Percentiles rank a stretch among this genome's conserved stretches.
phyloP scores from a whole-genome alignment of 2,797 vertebrate species.

The Manis javanica region DNA sequence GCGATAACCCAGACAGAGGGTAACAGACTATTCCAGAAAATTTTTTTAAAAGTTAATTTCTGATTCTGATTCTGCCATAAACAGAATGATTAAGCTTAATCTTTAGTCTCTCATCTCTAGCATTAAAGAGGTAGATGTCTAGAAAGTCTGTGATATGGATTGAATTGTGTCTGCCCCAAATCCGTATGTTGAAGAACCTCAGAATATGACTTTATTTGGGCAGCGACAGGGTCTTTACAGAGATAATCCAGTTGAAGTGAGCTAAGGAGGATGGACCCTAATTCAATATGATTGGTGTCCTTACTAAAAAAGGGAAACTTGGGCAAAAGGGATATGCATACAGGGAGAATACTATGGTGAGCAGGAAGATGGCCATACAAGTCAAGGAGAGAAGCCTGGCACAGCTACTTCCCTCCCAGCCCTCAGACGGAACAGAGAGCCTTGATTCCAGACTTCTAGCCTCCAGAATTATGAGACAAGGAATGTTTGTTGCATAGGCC shows the following conservation, averaged over 20 bases:
- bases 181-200: background rate
- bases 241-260: background rate
- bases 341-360: background rate
- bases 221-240: background rate
- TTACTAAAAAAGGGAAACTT: background rate
- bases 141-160: background rate
- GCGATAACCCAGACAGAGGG: background rate
- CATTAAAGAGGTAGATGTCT: background rate
- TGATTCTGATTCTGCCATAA: background rate
- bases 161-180: background rate
- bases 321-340: background rate
- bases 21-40: background rate
- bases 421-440: background rate
- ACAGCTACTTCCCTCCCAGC: background rate
- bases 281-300: background rate
- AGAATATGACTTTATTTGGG: background rate
- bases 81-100: background rate
- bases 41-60: background rate
- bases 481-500: background rate
- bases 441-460: background rate
- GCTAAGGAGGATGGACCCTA: background rate
- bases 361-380: background rate
- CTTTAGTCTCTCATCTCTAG: background rate
- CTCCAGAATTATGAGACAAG: background rate
- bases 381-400: background rate